Percentiles rank a stretch among this genome's conserved stretches.
These are phyloP conservation scores for Gobio gobio DNA, from an alignment of 2,113 vertebrate genomes.

Conservation along the genomic window DNA sequence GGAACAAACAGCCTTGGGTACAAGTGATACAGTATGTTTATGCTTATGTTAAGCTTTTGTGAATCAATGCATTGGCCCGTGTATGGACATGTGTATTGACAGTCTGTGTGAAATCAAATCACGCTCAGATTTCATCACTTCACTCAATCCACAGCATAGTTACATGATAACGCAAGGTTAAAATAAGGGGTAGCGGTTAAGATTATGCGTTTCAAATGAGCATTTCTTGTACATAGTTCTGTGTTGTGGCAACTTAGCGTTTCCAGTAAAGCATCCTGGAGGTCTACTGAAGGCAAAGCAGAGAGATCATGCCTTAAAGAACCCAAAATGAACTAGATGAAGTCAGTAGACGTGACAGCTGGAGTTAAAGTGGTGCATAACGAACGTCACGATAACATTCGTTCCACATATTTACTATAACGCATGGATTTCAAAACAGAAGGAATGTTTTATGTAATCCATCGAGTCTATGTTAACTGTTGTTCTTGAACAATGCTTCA, in stretches of 20 bases:
- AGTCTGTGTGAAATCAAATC: conserved; percentile 28
- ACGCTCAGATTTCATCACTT: not conserved
- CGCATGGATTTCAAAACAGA: conserved; percentile 74
- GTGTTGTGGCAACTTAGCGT: conserved; percentile 53
- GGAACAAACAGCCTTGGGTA: conserved; percentile 20
- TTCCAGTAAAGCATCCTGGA: conserved; percentile 38
- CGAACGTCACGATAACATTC: conserved; percentile 62
- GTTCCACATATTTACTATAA: conserved; percentile 71
- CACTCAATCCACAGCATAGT: not conserved
- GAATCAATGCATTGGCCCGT: conserved; percentile 6
- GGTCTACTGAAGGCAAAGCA: conserved; percentile 33
- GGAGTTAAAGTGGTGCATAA: conserved; percentile 32
- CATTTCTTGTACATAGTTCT: conserved; percentile 52
- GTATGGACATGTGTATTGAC: conserved; percentile 22
- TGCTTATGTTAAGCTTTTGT: conserved; percentile 16
- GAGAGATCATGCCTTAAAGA: conserved; percentile 55
- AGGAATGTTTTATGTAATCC: conserved; percentile 74
- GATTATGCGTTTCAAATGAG: conserved; percentile 35
- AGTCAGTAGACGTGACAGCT: conserved; percentile 46
- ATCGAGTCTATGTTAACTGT: conserved; percentile 73
- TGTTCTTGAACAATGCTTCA: conserved; percentile 77
- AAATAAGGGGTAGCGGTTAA: conserved; percentile 4
- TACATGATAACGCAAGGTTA: not conserved
- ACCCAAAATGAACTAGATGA: conserved; percentile 21
- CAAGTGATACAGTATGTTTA: conserved; percentile 26